phyloP scores from a whole-genome alignment of 2,113 vertebrate species.

The Abramis brama region DNA sequence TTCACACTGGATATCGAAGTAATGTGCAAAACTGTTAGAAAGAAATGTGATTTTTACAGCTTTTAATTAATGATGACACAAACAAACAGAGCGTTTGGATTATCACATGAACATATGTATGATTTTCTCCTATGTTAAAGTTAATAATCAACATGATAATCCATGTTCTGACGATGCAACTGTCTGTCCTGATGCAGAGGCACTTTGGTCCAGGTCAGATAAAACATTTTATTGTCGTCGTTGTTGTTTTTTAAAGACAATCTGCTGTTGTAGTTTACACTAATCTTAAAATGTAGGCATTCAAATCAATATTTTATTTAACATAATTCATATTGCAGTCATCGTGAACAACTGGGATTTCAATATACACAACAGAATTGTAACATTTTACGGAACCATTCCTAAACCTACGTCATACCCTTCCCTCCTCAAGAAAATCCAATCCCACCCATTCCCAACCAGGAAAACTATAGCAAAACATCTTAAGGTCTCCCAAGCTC shows the following conservation, averaged over 20 bases:
- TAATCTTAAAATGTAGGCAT: constrained; percentile 61
- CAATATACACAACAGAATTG: constrained; percentile 77
- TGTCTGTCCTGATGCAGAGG: neutral
- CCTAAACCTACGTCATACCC: constrained; percentile 45
- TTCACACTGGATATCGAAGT: too few relatives aligned
- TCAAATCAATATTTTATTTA: constrained; percentile 81
- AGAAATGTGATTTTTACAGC: too few relatives aligned
- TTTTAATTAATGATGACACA: too few relatives aligned
- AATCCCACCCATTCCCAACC: constrained; percentile 21
- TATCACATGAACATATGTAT: too few relatives aligned
- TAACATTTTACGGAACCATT: constrained; percentile 65
- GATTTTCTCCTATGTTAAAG: too few relatives aligned
- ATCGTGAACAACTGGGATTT: constrained; percentile 78
- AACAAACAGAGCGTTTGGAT: too few relatives aligned
- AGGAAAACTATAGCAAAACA: constrained; percentile 56
- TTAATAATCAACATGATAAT: too few relatives aligned
- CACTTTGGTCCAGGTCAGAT: constrained; percentile 12
- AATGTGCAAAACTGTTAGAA: too few relatives aligned
- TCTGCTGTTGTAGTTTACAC: constrained; percentile 34
- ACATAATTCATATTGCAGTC: constrained; percentile 82
- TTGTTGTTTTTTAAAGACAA: neutral
- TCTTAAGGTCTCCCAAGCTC: constrained; percentile 46
- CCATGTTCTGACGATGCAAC: neutral
- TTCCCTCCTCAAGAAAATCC: constrained; percentile 54
- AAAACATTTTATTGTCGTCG: constrained; percentile 12